These are phyloP conservation scores for Elachura formosa DNA, from an alignment of 2,113 vertebrate genomes.

Conservation along the genomic window DNA sequence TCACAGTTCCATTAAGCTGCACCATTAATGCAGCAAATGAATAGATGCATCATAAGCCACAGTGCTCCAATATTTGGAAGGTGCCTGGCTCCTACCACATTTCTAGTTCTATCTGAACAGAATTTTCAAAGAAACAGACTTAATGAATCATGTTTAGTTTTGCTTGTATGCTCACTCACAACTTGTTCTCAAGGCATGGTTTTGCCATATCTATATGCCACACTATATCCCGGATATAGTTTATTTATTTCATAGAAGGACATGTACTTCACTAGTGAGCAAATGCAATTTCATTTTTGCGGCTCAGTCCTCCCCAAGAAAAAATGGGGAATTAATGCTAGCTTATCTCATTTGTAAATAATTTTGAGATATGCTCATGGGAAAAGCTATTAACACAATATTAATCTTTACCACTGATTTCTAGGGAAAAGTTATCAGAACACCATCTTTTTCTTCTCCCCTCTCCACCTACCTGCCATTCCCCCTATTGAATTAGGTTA, in stretches of 20 bases:
- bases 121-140: not conserved
- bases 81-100: not conserved
- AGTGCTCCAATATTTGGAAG: not conserved
- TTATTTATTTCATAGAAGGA: not conserved
- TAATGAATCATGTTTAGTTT: not conserved
- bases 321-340: not conserved
- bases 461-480: not conserved
- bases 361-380: not conserved
- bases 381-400: not conserved
- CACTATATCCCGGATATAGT: not conserved
- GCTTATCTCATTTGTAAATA: not conserved
- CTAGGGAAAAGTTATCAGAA: not conserved
- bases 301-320: not conserved
- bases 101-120: not conserved
- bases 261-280: not conserved
- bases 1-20: not conserved
- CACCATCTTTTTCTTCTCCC: not conserved
- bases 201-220: not conserved
- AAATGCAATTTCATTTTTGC: not conserved
- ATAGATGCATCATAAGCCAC: not conserved
- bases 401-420: not conserved
- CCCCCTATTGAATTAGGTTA: not conserved
- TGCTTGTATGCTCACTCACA: not conserved
- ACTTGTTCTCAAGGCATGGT: not conserved
- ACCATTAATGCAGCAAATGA: not conserved